Base-by-base conservation (phyloP, 1,140 invertebrate genomes). In the Chymomyza costata region DNA sequence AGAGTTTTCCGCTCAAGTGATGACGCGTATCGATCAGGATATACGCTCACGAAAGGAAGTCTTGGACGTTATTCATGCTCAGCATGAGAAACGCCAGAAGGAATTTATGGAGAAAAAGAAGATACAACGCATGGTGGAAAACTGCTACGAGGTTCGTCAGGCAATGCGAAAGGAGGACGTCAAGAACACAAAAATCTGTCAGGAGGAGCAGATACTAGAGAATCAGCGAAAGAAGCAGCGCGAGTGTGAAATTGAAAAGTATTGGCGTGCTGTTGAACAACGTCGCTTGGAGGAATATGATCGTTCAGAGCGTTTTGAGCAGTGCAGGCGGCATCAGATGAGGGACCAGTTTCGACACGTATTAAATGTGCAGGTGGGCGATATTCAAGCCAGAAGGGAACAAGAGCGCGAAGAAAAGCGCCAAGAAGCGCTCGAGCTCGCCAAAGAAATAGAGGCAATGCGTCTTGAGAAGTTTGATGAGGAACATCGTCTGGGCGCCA, bases 141-240 rank as follows among this genome's bases (percentile, higher is more conserved):
- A 65, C 40, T 84, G 82, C 54, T 73, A 81, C 40, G 82, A 84
- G 41, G 57, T 84, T 3, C 82, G 82, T n/a, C 65, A 84, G 39
- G 65, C 63, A 0, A 8, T 82, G 47, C 53, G 82, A 1, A 50
- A 56, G 8, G 56, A 63, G 28, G 69, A 84, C 14, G 39, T 61
- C 10, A 25, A 44, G n/a, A 57, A 81, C n/a, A 65, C 55, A 0
- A 63, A 63, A 11, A 46, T 66, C 2, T 57, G 67, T 13, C 82
- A 81, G 14, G 53, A 67, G 52, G 73, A 84, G 35, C 82, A 84
- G 40, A 84, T 84, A 5, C 40, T 48, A 10, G 82, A 84, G 18
- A 82, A 84, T 10, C 18, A 51, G 11, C 57, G 73, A 8, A 53
- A 50, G 35, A 48, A 65, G 41, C 38, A 37, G 2, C 50, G 63